Percentiles rank a stretch among this genome's conserved stretches.
phyloP scores from a whole-genome alignment of 2,797 vertebrate genomes.

The Urocyon cinereoargenteus region DNA sequence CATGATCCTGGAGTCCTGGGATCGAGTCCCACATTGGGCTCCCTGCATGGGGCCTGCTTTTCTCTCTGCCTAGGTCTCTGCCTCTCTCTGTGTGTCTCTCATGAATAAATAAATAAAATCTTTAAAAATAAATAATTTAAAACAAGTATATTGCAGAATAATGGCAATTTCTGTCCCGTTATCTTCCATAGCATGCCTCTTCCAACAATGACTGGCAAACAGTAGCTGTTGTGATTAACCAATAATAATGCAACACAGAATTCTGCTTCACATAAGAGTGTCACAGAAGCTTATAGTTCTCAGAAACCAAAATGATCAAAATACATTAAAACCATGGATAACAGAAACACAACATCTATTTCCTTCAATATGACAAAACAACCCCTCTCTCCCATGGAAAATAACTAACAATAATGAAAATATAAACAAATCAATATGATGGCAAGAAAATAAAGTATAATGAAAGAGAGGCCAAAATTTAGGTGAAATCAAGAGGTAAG shows the following conservation, averaged over 20 bases:
- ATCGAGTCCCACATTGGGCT: no score
- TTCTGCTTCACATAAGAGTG: background rate
- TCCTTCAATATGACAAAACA: background rate
- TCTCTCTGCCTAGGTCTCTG: no score
- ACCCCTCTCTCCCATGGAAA: background rate
- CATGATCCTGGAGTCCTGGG: no score
- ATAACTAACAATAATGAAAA: background rate
- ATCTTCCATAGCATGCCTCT: constrained; percentile 9
- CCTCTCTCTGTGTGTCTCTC: no score
- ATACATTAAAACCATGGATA: background rate
- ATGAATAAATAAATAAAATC: no score
- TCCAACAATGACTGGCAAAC: constrained; percentile 12
- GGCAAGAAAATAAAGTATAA: background rate
- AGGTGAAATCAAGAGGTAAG: background rate
- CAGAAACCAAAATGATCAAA: background rate
- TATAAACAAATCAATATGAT: background rate
- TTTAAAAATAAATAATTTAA: background rate
- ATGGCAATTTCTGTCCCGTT: constrained; percentile 29
- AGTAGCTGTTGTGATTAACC: background rate
- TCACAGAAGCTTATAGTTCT: background rate
- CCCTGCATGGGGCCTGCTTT: no score
- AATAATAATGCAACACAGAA: background rate
- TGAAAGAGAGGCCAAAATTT: background rate
- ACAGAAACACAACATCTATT: background rate
- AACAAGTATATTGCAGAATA: constrained; percentile 42